phyloP scores from a whole-genome alignment of 2,797 vertebrate genomes.

The Gymnothorax javanicus region DNA sequence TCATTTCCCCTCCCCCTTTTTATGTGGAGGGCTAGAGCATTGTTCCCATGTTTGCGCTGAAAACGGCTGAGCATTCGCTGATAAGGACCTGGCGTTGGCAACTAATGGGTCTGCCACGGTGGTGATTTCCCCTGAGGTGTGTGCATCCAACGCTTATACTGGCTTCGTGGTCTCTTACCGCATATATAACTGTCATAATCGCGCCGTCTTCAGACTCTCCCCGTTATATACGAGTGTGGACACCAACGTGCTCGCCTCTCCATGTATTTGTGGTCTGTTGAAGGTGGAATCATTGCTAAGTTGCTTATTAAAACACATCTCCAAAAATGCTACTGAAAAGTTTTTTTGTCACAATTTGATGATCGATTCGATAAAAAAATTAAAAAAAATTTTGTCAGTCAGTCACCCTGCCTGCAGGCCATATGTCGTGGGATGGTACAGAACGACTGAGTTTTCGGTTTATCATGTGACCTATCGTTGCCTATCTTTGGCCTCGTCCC shows the following conservation, averaged over 20 bases:
- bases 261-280: background rate
- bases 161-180: conserved; percentile 31
- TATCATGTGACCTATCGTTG: background rate
- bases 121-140: background rate
- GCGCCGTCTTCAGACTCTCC: conserved; percentile 45
- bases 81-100: conserved; percentile 54
- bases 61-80: conserved; percentile 72
- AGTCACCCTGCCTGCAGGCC: background rate
- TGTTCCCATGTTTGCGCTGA: conserved; percentile 70
- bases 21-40: conserved; percentile 64
- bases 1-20: conserved; percentile 37
- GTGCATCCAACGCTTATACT: conserved; percentile 47
- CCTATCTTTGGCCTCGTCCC: background rate
- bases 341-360: background rate
- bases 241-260: background rate
- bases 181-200: background rate
- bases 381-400: background rate
- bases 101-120: background rate
- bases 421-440: background rate
- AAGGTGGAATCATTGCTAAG: background rate
- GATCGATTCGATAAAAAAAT: background rate
- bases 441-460: background rate
- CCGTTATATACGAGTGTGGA: conserved; percentile 53
- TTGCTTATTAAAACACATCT: background rate
- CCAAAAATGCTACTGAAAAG: conserved; percentile 38